Percentiles rank a stretch among this genome's conserved stretches.
phyloP scores from a whole-genome alignment of 2,888 invertebrate species.

The Anarsia innoxiella region DNA sequence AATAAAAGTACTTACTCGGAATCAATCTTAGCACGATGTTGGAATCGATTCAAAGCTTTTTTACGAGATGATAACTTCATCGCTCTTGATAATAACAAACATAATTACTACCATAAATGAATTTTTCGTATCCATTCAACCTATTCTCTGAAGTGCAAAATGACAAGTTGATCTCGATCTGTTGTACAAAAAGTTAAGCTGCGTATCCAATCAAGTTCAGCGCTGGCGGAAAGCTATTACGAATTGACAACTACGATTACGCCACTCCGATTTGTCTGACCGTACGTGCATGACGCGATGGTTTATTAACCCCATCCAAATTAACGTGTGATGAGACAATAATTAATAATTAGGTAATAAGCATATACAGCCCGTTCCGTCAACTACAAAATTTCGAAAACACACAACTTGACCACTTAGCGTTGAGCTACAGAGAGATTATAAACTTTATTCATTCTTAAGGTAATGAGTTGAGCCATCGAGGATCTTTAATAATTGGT shows the following conservation, averaged over 20 bases:
- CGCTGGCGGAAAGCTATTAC: constrained; percentile 12
- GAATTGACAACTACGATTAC: constrained; percentile 13
- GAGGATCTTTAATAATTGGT: constrained; percentile 44
- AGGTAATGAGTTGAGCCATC: constrained; percentile 31
- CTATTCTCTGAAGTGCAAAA: too few species aligned
- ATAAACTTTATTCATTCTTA: not conserved
- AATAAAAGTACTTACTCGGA: too few species aligned
- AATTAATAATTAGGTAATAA: constrained; percentile 63
- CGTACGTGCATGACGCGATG: constrained; percentile 23
- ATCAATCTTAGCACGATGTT: too few species aligned
- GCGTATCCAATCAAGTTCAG: too few species aligned
- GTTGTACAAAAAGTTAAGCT: too few species aligned
- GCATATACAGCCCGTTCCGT: constrained; percentile 54
- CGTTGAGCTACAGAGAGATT: constrained; percentile 40
- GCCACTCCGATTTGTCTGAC: constrained; percentile 24
- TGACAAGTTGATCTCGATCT: too few species aligned
- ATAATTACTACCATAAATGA: too few species aligned
- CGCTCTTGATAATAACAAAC: too few species aligned
- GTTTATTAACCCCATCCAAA: constrained; percentile 35
- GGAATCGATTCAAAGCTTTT: too few species aligned
- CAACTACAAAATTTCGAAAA: constrained; percentile 60
- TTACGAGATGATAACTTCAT: too few species aligned
- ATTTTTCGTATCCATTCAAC: too few species aligned
- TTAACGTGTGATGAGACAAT: constrained; percentile 42
- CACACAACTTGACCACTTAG: constrained; percentile 44